phyloP scores from a whole-genome alignment of 2,797 vertebrate genomes.

The Chelon auratus region DNA sequence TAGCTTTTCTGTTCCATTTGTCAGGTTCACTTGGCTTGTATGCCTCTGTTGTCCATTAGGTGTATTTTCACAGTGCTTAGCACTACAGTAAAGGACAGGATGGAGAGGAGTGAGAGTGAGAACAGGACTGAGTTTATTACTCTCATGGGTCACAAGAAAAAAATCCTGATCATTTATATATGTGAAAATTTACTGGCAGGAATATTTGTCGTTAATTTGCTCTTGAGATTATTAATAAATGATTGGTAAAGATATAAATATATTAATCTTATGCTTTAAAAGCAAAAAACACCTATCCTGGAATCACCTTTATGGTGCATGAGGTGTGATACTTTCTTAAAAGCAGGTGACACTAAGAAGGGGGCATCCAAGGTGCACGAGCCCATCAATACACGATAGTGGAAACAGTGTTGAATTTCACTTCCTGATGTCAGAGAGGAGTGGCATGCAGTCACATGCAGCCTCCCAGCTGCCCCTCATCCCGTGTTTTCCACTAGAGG shows the following conservation, averaged over 20 bases:
- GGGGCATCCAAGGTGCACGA: conserved; percentile 80
- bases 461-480: conserved; percentile 84
- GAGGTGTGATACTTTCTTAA: conserved; percentile 60
- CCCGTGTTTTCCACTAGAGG: conserved; percentile 79
- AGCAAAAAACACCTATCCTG: conserved; percentile 14
- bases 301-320: conserved; percentile 34
- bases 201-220: conserved; percentile 6
- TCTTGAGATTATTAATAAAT: background rate
- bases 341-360: conserved; percentile 64
- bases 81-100: conserved; percentile 67
- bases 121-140: conserved; percentile 32
- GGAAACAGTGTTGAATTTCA: conserved; percentile 86
- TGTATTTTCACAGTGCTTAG: conserved; percentile 78
- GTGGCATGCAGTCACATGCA: conserved; percentile 63
- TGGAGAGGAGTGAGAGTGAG: conserved; percentile 42
- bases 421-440: conserved; percentile 81
- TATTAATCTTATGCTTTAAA: background rate
- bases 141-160: conserved; percentile 26
- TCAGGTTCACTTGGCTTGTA: conserved; percentile 85
- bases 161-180: conserved; percentile 59
- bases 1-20: conserved; percentile 88
- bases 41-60: conserved; percentile 83
- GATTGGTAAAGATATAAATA: background rate
- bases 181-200: conserved; percentile 16
- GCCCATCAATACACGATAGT: conserved; percentile 73